Base-by-base conservation (phyloP, 2,888 invertebrate species). In the Desoria tigrina region DNA sequence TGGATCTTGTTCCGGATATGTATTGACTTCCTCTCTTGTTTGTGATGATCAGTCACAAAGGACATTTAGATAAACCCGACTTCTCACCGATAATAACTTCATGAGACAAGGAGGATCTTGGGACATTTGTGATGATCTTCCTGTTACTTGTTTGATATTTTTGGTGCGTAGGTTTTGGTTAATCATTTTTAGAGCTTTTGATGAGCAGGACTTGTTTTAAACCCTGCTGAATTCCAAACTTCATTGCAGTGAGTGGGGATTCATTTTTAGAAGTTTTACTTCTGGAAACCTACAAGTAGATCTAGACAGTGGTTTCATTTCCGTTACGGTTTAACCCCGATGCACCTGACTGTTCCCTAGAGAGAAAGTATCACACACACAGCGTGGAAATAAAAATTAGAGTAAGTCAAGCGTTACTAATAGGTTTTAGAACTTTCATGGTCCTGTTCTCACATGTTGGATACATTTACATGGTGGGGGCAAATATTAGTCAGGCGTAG, bases 331-430 rank as follows among this genome's bases (percentile, higher is more conserved):
- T 21, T 45, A 45, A 21, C 45, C 16, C 16, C 45, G 9, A 45
- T 45, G 68, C 62, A 65, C 65, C 68, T 68, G 64, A 61, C 62
- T 61, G 56, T 58, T 68, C 65, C 68, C 68, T 50, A 62, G 68
- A 68, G 68, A 68, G 64, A 67, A 59, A 45, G 45, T 16, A 6
- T 16, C 6, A n/a, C 16, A 6, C 45, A 21, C 21, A 18, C 45
- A 39, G 39, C 45, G n/a, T 45, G 45, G 16, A 45, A 45, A 39
- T 39, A 45, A 45, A 45, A 45, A 45, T 45, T 45, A 45, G n/a
- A 45, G 21, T 16, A 45, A 45, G 45, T 45, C 45, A 18, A 45
- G 45, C 45, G 45, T 45, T 45, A 45, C 45, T 11, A 45, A 45
- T 45, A 45, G 45, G 45, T 16, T 45, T 45, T 45, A n/a, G 16